Conservation (phyloP, 2,888 invertebrate species). For the Polydrusus tereticollis region DNA sequence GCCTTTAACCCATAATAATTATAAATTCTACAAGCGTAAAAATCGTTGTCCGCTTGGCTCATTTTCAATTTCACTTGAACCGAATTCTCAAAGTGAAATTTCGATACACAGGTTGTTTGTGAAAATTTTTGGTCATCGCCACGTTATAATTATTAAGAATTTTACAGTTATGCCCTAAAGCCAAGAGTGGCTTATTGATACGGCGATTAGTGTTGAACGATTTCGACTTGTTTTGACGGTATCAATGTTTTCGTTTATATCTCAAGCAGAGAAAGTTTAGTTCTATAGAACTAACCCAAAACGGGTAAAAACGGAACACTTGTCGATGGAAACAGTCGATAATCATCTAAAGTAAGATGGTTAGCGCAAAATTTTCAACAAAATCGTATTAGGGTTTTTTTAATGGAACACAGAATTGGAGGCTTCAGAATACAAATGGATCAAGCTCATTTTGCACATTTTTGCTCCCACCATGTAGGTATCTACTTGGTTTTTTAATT, state of each 20-base stretch:
- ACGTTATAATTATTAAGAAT: neutral
- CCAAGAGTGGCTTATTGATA: neutral
- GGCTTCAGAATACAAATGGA: too few relatives aligned
- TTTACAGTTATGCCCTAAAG: neutral
- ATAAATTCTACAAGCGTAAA: constrained; percentile 24
- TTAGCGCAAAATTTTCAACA: too few relatives aligned
- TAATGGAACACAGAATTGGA: too few relatives aligned
- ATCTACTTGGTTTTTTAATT: too few relatives aligned
- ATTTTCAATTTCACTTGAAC: constrained; percentile 25
- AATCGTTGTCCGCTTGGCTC: neutral
- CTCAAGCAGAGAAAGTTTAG: neutral
- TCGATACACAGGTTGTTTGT: neutral
- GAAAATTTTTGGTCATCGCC: neutral
- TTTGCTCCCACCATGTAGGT: too few relatives aligned
- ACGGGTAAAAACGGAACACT: too few relatives aligned
- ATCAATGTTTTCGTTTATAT: neutral
- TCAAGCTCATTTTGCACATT: too few relatives aligned
- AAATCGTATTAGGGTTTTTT: too few relatives aligned
- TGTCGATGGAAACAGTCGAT: too few relatives aligned
- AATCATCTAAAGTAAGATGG: too few relatives aligned
- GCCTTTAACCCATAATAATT: constrained; percentile 19
- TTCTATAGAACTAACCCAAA: too few relatives aligned
- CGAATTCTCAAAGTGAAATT: constrained; percentile 27
- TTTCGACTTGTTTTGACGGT: neutral
- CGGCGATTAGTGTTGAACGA: neutral